Evolutionary conservation across 2,888 invertebrate species (phyloP).

Genomic region (Hylaea fasciaria): DNA sequence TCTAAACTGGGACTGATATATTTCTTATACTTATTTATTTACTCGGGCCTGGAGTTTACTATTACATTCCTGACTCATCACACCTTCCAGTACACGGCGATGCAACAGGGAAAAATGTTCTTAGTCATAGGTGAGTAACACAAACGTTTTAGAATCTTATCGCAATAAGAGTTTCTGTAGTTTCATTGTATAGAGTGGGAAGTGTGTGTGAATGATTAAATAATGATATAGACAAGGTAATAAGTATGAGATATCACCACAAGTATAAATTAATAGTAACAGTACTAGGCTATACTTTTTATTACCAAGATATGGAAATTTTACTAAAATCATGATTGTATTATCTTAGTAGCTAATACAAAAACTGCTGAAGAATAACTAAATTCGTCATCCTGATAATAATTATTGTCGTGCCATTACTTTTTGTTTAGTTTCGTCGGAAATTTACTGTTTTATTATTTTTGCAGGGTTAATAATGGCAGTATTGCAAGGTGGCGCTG

Average conservation of each 20-base stretch:
- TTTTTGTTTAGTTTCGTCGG: too few species aligned
- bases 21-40: constrained; percentile 96
- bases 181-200: not conserved
- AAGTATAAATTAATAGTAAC: too few species aligned
- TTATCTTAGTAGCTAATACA: too few species aligned
- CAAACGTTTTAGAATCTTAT: not conserved
- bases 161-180: not conserved
- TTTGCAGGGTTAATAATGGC: constrained; percentile 92
- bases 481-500: constrained; percentile 94
- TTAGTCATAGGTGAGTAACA: constrained; percentile 90
- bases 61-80: constrained; percentile 98
- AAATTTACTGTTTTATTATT: too few species aligned
- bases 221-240: not conserved
- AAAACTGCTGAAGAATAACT: too few species aligned
- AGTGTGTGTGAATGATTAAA: not conserved
- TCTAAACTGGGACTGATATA: constrained; percentile 90
- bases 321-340: not conserved
- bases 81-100: constrained; percentile 94
- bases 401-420: too few species aligned
- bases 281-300: not conserved
- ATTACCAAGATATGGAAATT: not conserved
- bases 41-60: constrained; percentile 98
- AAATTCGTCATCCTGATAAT: too few species aligned
- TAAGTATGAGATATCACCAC: not conserved
- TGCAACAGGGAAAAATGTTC: constrained; percentile 99